Evolutionary conservation across 1,140 invertebrate genomes (phyloP).

Genomic region (Apis dorsata): DNA sequence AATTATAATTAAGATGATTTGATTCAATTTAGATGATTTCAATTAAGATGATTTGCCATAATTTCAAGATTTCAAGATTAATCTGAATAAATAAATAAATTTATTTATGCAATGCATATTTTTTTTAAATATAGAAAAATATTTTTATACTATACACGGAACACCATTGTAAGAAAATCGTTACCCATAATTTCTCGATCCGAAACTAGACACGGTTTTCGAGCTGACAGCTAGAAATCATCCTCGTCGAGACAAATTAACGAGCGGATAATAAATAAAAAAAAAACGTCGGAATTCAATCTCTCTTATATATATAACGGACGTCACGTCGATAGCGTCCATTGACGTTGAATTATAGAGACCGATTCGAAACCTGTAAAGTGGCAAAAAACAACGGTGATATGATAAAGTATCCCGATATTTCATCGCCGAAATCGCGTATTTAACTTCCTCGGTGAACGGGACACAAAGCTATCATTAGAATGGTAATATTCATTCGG

Average conservation of each 20-base stretch:
- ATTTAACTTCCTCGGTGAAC: constrained; percentile 4
- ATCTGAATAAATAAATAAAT: too few species aligned
- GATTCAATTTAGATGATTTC: too few species aligned
- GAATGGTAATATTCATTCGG: constrained; percentile 44
- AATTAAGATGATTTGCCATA: too few species aligned
- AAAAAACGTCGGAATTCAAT: neutral
- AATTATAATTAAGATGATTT: too few species aligned
- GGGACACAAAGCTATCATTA: constrained; percentile 36
- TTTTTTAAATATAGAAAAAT: too few species aligned
- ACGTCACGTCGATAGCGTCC: neutral
- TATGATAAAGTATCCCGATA: constrained; percentile 16
- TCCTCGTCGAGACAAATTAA: constrained; percentile 9
- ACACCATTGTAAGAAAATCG: neutral
- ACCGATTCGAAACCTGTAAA: constrained; percentile 19
- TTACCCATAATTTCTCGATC: neutral
- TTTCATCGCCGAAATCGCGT: constrained; percentile 44
- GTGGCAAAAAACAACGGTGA: constrained; percentile 5
- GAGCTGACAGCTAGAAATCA: neutral
- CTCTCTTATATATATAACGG: constrained; percentile 2
- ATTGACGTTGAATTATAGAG: constrained; percentile 33
- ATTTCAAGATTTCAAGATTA: too few species aligned
- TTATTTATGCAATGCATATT: too few species aligned
- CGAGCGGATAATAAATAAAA: neutral
- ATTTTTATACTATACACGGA: too few species aligned
- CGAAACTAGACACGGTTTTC: neutral